Base-by-base conservation (phyloP, 1,140 invertebrate species). In the Nebria ingens region DNA sequence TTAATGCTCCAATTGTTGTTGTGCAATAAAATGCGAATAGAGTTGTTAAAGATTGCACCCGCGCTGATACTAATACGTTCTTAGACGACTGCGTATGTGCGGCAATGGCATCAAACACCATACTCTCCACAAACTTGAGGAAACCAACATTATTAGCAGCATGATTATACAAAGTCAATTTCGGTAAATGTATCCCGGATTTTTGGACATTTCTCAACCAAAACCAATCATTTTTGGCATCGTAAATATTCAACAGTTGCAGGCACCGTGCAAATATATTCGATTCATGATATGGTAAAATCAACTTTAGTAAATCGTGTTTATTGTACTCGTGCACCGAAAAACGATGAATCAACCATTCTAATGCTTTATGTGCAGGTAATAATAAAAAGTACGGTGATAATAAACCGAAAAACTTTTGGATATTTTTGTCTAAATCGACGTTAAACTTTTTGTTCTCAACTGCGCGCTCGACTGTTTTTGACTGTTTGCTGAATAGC, bases 321-420 rank as follows among this genome's bases (percentile, higher is more conserved):
- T 81, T 79, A 66, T 97, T 97, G 66, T 86, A 97, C 51, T 87
- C 75, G 64, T 97, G 89, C 58, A 97, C 86, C 50, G 86, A 81
- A 69, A 87, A 97, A 63, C 93, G 83, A 58, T 87, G 79, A 50
- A 97, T 81, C 1, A 98, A 74, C 94, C 93, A 97, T 78, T 97
- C 95, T 20, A 97, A 69, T 19, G 89, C 83, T 78, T 95, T 90
- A 55, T 95, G 89, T 9, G 91, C 79, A 12, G 87, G 80, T 65
- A 85, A 86, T 0, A 93, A 68, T 25, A 92, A 69, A 62, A 97
- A 85, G 69, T 93, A 96, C 2, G 93, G 93, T 1, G 92, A 91
- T 9, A 95, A 60, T 29, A 85, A 71, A 29, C 86, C 68, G 0
- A 97, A 68, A 73, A 96, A 97, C 56, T 84, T 82, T 51, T 81